Evolutionary conservation across 1,140 invertebrate genomes (phyloP).

Genomic region (Drosophila rhopaloa): DNA sequence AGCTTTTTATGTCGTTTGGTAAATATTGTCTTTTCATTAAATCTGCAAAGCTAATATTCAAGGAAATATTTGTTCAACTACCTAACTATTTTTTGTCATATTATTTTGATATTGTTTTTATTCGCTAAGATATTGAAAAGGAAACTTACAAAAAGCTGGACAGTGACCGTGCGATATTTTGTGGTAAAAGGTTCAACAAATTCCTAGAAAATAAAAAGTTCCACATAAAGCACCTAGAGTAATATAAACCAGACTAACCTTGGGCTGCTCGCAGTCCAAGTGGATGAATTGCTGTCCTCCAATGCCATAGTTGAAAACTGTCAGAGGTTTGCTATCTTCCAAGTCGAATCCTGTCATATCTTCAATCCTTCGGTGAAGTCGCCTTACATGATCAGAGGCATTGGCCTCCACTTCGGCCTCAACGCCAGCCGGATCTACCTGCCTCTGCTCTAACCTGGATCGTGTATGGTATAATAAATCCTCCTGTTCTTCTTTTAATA

Average conservation of each 20-base stretch:
- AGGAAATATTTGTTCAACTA: too few species aligned
- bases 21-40: neutral
- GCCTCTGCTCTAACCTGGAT: slow-evolving; percentile 93
- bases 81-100: neutral
- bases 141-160: slow-evolving; percentile 58
- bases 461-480: slow-evolving; percentile 92
- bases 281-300: slow-evolving; percentile 90
- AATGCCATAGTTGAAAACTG: slow-evolving; percentile 88
- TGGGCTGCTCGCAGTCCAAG: slow-evolving; percentile 85
- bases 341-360: slow-evolving; percentile 88
- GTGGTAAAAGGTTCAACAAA: neutral
- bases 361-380: slow-evolving; percentile 86
- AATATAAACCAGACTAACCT: neutral
- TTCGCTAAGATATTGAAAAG: neutral
- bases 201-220: neutral
- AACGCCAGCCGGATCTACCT: slow-evolving; percentile 88
- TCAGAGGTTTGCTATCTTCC: slow-evolving; percentile 86
- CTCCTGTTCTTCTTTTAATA: slow-evolving; percentile 94
- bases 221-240: neutral
- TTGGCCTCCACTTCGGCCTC: slow-evolving; percentile 90
- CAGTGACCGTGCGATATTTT: slow-evolving; percentile 44
- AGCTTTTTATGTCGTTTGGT: neutral
- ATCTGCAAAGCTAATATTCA: too few species aligned
- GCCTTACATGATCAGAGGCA: slow-evolving; percentile 86
- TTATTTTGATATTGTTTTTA: neutral